Percentiles rank a stretch among this genome's conserved stretches.
phyloP scores from a whole-genome alignment of 1,140 invertebrate species.

The Musca domestica region DNA sequence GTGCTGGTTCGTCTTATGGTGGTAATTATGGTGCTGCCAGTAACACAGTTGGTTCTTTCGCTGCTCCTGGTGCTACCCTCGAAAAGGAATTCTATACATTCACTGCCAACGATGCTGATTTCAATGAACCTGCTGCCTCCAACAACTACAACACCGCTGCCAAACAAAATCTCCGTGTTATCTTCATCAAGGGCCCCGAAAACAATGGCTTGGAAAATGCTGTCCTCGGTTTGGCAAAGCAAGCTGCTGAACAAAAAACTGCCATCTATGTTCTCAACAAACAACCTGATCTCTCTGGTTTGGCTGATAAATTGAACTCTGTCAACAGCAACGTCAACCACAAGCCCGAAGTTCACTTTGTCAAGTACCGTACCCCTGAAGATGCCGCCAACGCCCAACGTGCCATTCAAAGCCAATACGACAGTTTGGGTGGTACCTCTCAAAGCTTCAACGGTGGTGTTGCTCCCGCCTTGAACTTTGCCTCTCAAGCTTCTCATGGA shows the following conservation, averaged over 20 bases:
- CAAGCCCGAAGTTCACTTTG: constrained; percentile 50
- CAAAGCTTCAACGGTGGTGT: constrained; percentile 41
- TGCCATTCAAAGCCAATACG: constrained; percentile 46
- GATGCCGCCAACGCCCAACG: constrained; percentile 44
- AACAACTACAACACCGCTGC: constrained; percentile 29
- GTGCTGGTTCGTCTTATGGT: not conserved
- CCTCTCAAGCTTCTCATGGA: constrained; percentile 33
- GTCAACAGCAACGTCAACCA: constrained; percentile 33
- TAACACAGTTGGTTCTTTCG: constrained; percentile 12
- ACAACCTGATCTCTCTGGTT: constrained; percentile 45
- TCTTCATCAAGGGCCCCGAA: constrained; percentile 50
- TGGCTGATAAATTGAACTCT: constrained; percentile 38
- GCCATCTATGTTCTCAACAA: constrained; percentile 51
- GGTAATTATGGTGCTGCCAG: constrained; percentile 1
- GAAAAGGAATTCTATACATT: constrained; percentile 45
- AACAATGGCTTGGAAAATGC: constrained; percentile 44
- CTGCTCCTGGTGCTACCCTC: constrained; percentile 37
- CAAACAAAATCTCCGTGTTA: constrained; percentile 40
- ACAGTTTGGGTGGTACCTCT: constrained; percentile 41
- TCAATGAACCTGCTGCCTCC: constrained; percentile 25
- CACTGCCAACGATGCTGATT: constrained; percentile 41
- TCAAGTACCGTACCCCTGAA: constrained; percentile 48
- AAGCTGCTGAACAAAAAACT: constrained; percentile 43
- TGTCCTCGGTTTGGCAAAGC: constrained; percentile 41
- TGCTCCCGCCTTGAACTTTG: constrained; percentile 46